These are phyloP conservation scores for Paralichthys olivaceus DNA, from an alignment of 2,113 vertebrate species.

Conservation along the genomic window DNA sequence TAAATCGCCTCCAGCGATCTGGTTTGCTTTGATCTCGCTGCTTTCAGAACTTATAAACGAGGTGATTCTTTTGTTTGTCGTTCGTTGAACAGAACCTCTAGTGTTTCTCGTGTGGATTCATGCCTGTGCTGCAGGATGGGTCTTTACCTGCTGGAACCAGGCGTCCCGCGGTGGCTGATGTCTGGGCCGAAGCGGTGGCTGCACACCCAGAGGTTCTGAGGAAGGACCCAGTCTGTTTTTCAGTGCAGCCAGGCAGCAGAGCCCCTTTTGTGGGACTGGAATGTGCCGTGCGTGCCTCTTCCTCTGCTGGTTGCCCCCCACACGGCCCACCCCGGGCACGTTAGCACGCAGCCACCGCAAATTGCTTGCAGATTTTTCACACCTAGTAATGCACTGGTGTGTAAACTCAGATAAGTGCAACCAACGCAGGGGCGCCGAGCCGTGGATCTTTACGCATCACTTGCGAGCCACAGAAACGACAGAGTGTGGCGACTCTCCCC, in stretches of 20 bases:
- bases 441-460: conserved; percentile 60
- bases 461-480: conserved; percentile 23
- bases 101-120: background rate
- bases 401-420: conserved; percentile 82
- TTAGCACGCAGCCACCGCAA: conserved; percentile 80
- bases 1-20: conserved; percentile 24
- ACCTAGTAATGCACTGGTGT: conserved; percentile 83
- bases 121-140: background rate
- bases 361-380: conserved; percentile 87
- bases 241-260: conserved; percentile 44
- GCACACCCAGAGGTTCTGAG: conserved; percentile 16
- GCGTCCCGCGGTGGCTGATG: background rate
- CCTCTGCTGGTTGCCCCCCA: conserved; percentile 40
- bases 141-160: background rate
- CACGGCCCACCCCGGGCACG: conserved; percentile 59
- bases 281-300: conserved; percentile 74
- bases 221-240: conserved; percentile 13
- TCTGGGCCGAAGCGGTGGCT: conserved; percentile 2
- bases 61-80: background rate
- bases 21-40: conserved; percentile 8
- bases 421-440: conserved; percentile 52
- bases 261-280: conserved; percentile 65
- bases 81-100: background rate
- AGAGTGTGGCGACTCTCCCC: background rate
- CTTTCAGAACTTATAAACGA: conserved; percentile 1